Evolutionary conservation across 2,888 invertebrate species (phyloP), one percentile per base, ranked within the genome.

Genomic region (Meiosimyza platycephala): DNA sequence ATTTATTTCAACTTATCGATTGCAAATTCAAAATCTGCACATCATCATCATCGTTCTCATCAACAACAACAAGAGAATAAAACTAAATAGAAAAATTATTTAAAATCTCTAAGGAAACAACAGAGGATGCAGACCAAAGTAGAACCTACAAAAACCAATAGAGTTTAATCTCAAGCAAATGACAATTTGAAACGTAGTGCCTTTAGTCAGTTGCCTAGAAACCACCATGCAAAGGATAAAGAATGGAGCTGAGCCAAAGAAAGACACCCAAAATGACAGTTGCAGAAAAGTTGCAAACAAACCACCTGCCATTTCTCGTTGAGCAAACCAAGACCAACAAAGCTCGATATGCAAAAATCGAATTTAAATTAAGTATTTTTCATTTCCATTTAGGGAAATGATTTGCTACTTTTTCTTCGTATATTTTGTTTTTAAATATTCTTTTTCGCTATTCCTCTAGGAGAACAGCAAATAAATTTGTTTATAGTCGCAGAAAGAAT

Each of bases 81-180:
- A 68, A 74, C 67, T 72, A 71, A 76, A 77, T 72, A 74, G 72
- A 71, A 77, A 75, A 76, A 72, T 76, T 72, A 76, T 77, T 75
- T 73, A 76, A 78, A 78, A 76, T 83, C 83, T 83, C 83, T 81
- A 83, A 77, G 83, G 83, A 83, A 76, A 84, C 80, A 79, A 79
- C 64, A 16, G 22, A 33, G n/a, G 48, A 69, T 48, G 9, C 59
- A 60, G 22, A 15, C 59, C 40, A 50, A 69, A 47, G 22, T 28
- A 51, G 59, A 69, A 59, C 47, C 47, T 13, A 47, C 68, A 51
- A 59, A 50, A 15, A 60, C 15, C 68, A 28, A 48, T 68, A n/a
- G 50, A 47, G 57, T 68, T 68, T 68, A 68, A 68, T 59, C 50
- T 68, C 28, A 68, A 40, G 51, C 18, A 48, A 67, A 67, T 60